These are phyloP conservation scores for Onchidella celtica DNA, from an alignment of 2,888 invertebrate species.

Conservation along the genomic window DNA sequence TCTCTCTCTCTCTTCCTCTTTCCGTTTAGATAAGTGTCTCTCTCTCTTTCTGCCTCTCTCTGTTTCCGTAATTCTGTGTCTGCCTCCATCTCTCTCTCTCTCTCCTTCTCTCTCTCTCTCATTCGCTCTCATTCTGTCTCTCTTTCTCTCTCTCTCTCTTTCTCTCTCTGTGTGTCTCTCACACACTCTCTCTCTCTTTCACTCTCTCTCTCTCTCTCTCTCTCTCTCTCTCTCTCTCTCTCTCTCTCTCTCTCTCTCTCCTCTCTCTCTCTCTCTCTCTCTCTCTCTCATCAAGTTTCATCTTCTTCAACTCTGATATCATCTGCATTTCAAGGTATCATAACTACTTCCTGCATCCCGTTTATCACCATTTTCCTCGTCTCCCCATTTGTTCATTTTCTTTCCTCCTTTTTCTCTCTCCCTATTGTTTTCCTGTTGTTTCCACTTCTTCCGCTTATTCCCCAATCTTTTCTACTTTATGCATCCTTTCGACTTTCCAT, in stretches of 20 bases:
- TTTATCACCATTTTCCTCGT: not conserved
- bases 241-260: not conserved
- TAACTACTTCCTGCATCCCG: not conserved
- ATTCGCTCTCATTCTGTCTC: not conserved
- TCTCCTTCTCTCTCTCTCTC: not conserved
- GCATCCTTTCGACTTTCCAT: not conserved
- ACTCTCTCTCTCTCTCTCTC: not conserved
- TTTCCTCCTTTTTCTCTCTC: not conserved
- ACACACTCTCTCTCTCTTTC: no score
- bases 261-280: not conserved
- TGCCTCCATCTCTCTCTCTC: not conserved
- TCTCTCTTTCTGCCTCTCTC: not conserved
- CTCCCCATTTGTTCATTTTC: not conserved
- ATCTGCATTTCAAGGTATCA: no score
- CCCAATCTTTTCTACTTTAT: not conserved
- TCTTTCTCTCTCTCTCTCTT: not conserved
- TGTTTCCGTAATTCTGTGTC: not conserved
- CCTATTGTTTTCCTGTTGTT: not conserved
- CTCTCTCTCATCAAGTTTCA: not conserved
- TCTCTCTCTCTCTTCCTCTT: not conserved
- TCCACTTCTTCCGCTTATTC: not conserved
- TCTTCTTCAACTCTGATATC: not conserved
- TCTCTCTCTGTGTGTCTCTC: not conserved
- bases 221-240: not conserved
- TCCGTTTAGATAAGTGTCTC: not conserved